These are phyloP conservation scores for Melanogrammus aeglefinus DNA, from an alignment of 2,797 vertebrate genomes.

Conservation along the genomic window DNA sequence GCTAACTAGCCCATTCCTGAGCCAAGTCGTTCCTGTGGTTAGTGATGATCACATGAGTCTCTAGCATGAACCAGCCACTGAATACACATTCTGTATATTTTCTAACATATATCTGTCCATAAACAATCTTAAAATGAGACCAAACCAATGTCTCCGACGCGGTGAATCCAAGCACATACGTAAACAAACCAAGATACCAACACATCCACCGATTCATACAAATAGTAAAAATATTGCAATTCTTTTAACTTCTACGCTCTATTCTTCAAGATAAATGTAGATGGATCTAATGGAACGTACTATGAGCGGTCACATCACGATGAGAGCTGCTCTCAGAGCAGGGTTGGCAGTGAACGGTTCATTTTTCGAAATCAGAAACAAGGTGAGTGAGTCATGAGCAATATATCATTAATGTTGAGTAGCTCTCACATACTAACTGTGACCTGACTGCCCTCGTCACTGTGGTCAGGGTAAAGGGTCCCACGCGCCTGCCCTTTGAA, in stretches of 20 bases:
- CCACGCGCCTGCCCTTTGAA: background rate
- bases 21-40: background rate
- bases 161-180: slow-evolving; percentile 32
- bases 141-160: slow-evolving; percentile 26
- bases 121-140: slow-evolving; percentile 42
- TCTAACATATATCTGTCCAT: slow-evolving; percentile 7
- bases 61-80: background rate
- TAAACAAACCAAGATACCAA: slow-evolving; percentile 19
- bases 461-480: background rate
- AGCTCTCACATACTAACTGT: too few species aligned
- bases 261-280: slow-evolving; percentile 27
- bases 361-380: background rate
- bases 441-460: background rate
- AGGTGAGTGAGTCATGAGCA: background rate
- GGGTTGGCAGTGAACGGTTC: background rate
- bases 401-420: too few species aligned
- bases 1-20: slow-evolving; percentile 23
- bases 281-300: slow-evolving; percentile 37
- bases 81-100: slow-evolving; percentile 30
- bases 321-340: slow-evolving; percentile 30
- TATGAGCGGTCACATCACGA: slow-evolving; percentile 51
- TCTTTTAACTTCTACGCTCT: slow-evolving; percentile 37
- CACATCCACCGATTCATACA: slow-evolving; percentile 19
- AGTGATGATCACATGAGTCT: background rate
- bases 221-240: slow-evolving; percentile 60